These are phyloP conservation scores for Platyscapa corneri DNA, from an alignment of 1,140 invertebrate genomes.

Conservation along the genomic window DNA sequence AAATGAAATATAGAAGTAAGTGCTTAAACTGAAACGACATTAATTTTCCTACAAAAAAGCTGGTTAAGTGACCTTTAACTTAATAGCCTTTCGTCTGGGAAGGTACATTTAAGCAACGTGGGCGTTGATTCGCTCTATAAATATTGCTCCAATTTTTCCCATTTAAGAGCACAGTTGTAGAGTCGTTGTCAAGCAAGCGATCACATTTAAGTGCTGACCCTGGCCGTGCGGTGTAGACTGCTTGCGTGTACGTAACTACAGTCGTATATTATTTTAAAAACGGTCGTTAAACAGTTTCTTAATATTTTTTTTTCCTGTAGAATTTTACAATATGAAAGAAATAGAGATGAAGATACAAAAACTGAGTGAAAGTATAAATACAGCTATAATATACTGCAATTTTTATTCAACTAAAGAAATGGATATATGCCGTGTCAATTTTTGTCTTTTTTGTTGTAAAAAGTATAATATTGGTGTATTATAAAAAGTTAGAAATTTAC, in stretches of 20 bases:
- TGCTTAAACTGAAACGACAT: no score
- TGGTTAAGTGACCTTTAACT: neutral
- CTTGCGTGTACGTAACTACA: neutral
- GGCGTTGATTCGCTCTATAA: constrained; percentile 4
- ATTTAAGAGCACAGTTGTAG: constrained; percentile 9
- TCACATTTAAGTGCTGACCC: constrained; percentile 1
- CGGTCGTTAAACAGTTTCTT: neutral
- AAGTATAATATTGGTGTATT: no score
- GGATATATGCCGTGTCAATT: no score
- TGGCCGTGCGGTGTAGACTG: neutral
- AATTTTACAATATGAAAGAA: neutral
- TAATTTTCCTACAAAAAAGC: neutral
- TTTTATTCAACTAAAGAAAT: no score
- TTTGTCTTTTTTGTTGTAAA: no score
- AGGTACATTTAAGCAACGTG: neutral
- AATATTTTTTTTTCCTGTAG: neutral
- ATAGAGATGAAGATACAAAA: neutral
- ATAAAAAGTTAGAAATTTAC: no score
- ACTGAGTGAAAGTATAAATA: neutral
- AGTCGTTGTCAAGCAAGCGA: neutral
- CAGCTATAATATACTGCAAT: no score
- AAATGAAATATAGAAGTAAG: no score
- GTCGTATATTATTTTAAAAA: neutral
- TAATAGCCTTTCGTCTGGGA: neutral
- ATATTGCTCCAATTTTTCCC: constrained; percentile 24